Conservation (phyloP, 2,888 invertebrate genomes). For the Hirtodrosophila histrioides region DNA sequence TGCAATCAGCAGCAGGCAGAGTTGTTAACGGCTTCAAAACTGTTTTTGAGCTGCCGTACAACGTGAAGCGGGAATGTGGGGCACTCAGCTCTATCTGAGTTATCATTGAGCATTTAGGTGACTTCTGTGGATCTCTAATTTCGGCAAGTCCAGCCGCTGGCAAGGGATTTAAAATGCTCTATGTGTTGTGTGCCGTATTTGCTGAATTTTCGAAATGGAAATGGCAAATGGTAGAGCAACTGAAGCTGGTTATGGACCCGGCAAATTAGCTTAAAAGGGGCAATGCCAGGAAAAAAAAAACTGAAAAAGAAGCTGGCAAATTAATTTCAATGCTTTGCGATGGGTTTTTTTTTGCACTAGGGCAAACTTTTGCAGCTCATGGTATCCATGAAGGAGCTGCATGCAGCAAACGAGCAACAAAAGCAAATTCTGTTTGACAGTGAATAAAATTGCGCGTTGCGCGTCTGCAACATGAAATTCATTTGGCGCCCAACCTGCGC, state of each 20-base stretch:
- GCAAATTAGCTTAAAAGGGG: slow-evolving; percentile 72
- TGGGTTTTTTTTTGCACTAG: slow-evolving; percentile 1
- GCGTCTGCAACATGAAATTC: slow-evolving; percentile 77
- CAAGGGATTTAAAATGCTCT: slow-evolving; percentile 62
- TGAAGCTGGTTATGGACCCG: slow-evolving; percentile 35
- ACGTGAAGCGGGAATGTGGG: slow-evolving; percentile 9
- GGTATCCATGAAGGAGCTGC: not conserved
- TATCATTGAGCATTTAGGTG: slow-evolving; percentile 38
- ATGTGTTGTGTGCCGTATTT: slow-evolving; percentile 22
- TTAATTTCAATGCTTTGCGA: slow-evolving; percentile 63
- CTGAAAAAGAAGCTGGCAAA: slow-evolving; percentile 49
- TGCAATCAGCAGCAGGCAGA: slow-evolving; percentile 41
- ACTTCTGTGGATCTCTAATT: slow-evolving; percentile 21
- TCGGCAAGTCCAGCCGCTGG: slow-evolving; percentile 5
- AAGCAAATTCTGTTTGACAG: slow-evolving; percentile 75
- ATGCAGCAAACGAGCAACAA: slow-evolving; percentile 18
- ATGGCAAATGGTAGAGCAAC: slow-evolving; percentile 14
- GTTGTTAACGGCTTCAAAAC: slow-evolving; percentile 49
- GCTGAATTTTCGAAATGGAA: slow-evolving; percentile 1
- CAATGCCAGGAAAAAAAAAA: slow-evolving; percentile 30
- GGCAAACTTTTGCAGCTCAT: slow-evolving; percentile 39
- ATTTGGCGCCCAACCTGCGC: slow-evolving; percentile 72
- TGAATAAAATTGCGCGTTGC: slow-evolving; percentile 73
- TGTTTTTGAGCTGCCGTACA: slow-evolving; percentile 28
- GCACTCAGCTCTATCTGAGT: slow-evolving; percentile 10